Evolutionary conservation across 2,888 invertebrate species (phyloP), one percentile per base, ranked within the genome.

Genomic region (Axea sp.): DNA sequence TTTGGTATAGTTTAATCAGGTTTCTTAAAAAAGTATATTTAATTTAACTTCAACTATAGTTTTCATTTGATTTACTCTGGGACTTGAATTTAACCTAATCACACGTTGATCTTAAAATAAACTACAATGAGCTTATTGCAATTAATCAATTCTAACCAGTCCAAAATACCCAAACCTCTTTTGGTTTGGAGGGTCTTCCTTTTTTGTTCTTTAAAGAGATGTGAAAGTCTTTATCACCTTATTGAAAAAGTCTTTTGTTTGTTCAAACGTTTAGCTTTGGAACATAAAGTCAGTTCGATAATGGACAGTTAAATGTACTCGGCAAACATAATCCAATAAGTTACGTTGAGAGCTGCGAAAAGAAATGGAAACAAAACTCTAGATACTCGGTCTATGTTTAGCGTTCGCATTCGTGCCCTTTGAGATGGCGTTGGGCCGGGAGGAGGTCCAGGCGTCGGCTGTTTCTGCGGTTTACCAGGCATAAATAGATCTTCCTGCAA

Each of bases 291-390:
- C 59, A 65, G 65, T 73, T 53, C 57, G 31, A 28, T 24, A 45
- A 35, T 59, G 35, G 49, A 49, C 43, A 15, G 82, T 89, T 91
- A 92, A 83, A 92, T 90, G 85, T 92, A 93, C 83, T 93, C 92
- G 60, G 92, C 92, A 86, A 93, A 93, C 83, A 92, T 89, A 79
- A 92, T 91, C 93, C 93, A 93, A 83, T 93, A 93, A 76, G 92
- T 91, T 73, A 90, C 89, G 84, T 93, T 93, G 39, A 93, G 89
- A 62, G 92, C 86, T 62, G 92, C 89, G 81, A 93, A 93, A 37
- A 93, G 88, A 45, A 92, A 89, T 1, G 93, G 93, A 82, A 94
- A 94, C 80, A 92, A 91, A 49, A 93, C 90, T 33, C 93, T 88
- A 1, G 93, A 93, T 77, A 92, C 91, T 57, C 92, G 89, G 84